phyloP scores from a whole-genome alignment of 2,113 vertebrate species.

The Laticauda colubrina region DNA sequence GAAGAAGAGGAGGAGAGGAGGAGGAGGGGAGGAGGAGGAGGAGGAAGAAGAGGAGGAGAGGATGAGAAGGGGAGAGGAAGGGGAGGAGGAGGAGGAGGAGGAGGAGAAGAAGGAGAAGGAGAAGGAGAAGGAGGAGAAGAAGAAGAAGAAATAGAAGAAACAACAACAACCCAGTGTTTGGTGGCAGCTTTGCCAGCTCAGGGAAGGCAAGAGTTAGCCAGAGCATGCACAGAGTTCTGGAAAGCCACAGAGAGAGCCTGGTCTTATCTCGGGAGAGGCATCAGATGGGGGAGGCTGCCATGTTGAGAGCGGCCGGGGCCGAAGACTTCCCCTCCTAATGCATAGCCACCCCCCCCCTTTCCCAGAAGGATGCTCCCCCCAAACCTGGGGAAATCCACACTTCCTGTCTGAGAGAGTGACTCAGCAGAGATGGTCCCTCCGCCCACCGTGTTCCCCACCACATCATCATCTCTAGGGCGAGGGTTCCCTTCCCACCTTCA shows the following conservation, averaged over 20 bases:
- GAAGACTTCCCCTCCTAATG: neutral
- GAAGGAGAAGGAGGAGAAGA: too few relatives aligned
- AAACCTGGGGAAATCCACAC: neutral
- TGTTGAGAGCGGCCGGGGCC: neutral
- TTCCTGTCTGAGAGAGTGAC: neutral
- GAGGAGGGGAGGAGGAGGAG: too few relatives aligned
- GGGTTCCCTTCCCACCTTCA: neutral
- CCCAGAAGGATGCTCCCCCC: neutral
- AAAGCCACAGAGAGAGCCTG: neutral
- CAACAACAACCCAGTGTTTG: too few relatives aligned
- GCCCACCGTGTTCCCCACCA: neutral
- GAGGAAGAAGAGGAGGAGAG: too few relatives aligned
- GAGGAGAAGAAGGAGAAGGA: too few relatives aligned
- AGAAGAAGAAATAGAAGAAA: too few relatives aligned
- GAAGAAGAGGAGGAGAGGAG: too few relatives aligned
- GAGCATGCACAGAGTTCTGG: neutral
- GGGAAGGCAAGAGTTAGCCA: neutral
- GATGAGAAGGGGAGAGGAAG: too few relatives aligned
- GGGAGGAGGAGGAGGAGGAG: too few relatives aligned
- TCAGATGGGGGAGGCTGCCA: neutral
- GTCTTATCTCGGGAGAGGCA: neutral
- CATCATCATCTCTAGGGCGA: neutral
- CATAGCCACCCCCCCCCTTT: neutral
- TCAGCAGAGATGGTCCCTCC: neutral
- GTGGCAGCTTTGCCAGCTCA: neutral